Percentiles rank a stretch among this genome's conserved stretches.
Conservation (phyloP, 2,113 vertebrate genomes). For the Nyctereutes procyonoides region DNA sequence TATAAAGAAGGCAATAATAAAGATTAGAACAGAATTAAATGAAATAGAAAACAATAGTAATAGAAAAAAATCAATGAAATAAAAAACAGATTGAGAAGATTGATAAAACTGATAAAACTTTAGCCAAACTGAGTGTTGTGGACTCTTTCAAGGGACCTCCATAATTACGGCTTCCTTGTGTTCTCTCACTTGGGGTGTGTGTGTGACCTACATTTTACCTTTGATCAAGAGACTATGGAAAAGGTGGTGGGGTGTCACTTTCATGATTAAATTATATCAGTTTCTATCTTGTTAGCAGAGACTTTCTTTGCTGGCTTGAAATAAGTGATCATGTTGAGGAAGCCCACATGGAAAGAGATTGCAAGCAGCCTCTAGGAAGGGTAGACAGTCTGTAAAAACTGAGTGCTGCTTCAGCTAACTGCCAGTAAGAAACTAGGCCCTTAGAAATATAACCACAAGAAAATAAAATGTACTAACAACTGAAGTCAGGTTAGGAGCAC, state of each 20-base stretch:
- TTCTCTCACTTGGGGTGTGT: neutral
- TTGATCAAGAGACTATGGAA: neutral
- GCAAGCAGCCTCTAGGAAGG: neutral
- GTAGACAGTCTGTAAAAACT: neutral
- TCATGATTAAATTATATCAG: rapidly evolving
- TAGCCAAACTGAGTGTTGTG: neutral
- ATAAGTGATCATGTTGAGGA: neutral
- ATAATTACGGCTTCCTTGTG: neutral
- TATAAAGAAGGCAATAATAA: neutral
- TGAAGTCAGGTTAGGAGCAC: neutral
- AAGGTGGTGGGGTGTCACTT: neutral
- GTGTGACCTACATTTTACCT: neutral
- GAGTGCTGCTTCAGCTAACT: neutral
- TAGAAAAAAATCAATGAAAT: neutral
- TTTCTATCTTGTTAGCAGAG: neutral
- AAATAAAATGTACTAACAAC: neutral
- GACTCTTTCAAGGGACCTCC: neutral
- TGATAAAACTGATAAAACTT: neutral
- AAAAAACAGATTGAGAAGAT: neutral
- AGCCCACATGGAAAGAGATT: neutral
- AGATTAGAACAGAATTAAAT: neutral
- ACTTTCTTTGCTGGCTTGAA: neutral
- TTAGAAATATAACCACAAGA: neutral
- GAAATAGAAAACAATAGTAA: neutral
- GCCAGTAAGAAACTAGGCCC: neutral